Percentiles rank a stretch among this genome's conserved stretches.
phyloP scores from a whole-genome alignment of 2,888 invertebrate species.

The Euzophera pinguis region DNA sequence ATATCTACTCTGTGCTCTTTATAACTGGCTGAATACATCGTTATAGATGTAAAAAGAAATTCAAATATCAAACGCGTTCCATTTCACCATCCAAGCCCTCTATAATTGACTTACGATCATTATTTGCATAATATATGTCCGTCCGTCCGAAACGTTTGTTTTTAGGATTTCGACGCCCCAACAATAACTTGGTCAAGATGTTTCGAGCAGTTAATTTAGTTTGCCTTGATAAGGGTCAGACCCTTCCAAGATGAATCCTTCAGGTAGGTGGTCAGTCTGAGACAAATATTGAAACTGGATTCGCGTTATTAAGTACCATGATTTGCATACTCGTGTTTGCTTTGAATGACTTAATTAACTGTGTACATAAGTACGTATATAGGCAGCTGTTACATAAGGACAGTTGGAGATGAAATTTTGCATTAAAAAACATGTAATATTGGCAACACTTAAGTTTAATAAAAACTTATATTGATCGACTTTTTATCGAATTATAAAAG shows the following conservation, averaged over 20 bases:
- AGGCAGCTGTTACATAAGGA: neutral
- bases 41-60: neutral
- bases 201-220: slow-evolving; percentile 75
- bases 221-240: slow-evolving; percentile 73
- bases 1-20: too few species aligned
- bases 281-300: slow-evolving; percentile 61
- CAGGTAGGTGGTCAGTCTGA: slow-evolving; percentile 62
- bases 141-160: slow-evolving; percentile 53
- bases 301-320: slow-evolving; percentile 20
- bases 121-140: slow-evolving; percentile 60
- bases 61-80: slow-evolving; percentile 11
- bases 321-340: slow-evolving; percentile 14
- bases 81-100: slow-evolving; percentile 21
- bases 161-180: slow-evolving; percentile 62
- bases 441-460: too few species aligned
- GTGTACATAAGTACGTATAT: neutral
- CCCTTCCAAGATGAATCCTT: slow-evolving; percentile 53
- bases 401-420: too few species aligned
- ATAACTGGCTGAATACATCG: neutral
- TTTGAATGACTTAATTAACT: slow-evolving; percentile 3
- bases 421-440: too few species aligned
- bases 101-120: slow-evolving; percentile 50
- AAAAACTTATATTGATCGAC: too few species aligned
- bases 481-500: too few species aligned
- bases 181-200: slow-evolving; percentile 77